Evolutionary conservation across 2,888 invertebrate species (phyloP), one percentile per base, ranked within the genome.

Genomic region (Scrobipalpa costella): DNA sequence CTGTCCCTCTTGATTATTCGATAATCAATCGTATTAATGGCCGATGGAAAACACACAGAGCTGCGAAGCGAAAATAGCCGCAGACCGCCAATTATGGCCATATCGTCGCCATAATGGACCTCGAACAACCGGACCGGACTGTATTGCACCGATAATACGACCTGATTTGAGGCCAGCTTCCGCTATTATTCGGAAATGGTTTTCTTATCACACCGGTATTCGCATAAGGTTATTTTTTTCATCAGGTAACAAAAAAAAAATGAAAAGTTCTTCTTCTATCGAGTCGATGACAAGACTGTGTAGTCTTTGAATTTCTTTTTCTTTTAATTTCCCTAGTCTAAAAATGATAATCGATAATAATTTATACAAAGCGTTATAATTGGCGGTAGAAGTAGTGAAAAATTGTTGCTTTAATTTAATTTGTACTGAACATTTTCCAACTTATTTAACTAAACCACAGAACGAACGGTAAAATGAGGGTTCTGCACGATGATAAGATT

Each of bases 31-130:
- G 3, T 13, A 27, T 52, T 27, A 13, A 52, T 27, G 13, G 13
- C 52, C 27, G 27, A 27, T 52, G n/a, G 52, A 27, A 52, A 21
- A 52, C 21, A 52, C 52, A 13, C 19, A 19, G 8, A 21, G 52
- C 52, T 44, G 44, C 44, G 44, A 44, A n/a, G 44, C 44, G 44
- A 2, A 44, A 44, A 44, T 15, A 44, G n/a, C 44, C 44, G n/a
- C 44, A 44, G 15, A 44, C 44, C 44, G 44, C 44, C 15, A 44
- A 44, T 44, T 44, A 44, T 44, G 44, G n/a, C 5, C n/a, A n/a
- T 44, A 44, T 15, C 44, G 44, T n/a, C 44, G 44, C 44, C 44
- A 44, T 44, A 44, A 44, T 44, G 44, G 5, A 44, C 44, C n/a
- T 44, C 15, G n/a, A 44, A 15, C 44, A 44, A 44, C 15, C 44